phyloP scores from a whole-genome alignment of 1,140 invertebrate genomes.

The Tribolium madens region DNA sequence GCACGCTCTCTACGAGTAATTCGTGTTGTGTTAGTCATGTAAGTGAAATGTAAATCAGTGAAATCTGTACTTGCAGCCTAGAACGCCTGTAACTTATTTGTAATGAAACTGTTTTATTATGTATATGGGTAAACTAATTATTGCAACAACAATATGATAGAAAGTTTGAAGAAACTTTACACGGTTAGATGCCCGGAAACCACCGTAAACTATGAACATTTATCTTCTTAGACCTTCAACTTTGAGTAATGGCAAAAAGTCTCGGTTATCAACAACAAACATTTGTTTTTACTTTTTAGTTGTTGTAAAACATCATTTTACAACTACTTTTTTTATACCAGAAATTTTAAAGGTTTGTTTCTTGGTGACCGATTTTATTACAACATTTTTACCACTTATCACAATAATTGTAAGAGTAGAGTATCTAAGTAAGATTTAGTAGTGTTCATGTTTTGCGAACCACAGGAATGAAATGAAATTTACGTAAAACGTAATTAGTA shows the following conservation, averaged over 20 bases:
- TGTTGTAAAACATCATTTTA: not conserved
- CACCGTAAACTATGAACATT: not conserved
- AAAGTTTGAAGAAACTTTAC: conserved; percentile 8
- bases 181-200: not conserved
- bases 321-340: too few species aligned
- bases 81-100: not conserved
- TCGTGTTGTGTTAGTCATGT: not conserved
- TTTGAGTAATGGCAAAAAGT: not conserved
- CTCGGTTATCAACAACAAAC: not conserved
- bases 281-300: not conserved
- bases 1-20: not conserved
- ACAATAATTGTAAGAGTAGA: too few species aligned
- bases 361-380: too few species aligned
- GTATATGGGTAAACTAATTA: conserved; percentile 4
- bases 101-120: not conserved
- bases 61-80: not conserved
- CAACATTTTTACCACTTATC: too few species aligned
- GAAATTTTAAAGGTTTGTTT: too few species aligned
- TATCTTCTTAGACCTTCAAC: not conserved
- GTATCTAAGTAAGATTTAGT: too few species aligned
- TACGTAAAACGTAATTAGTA: too few species aligned
- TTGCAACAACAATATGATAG: conserved; percentile 7
- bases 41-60: not conserved
- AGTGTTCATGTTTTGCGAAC: too few species aligned
- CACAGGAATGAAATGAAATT: too few species aligned